Percentiles rank a stretch among this genome's conserved stretches.
These are phyloP conservation scores for Alectoris magna DNA, from an alignment of 2,797 vertebrate genomes.

Conservation along the genomic window DNA sequence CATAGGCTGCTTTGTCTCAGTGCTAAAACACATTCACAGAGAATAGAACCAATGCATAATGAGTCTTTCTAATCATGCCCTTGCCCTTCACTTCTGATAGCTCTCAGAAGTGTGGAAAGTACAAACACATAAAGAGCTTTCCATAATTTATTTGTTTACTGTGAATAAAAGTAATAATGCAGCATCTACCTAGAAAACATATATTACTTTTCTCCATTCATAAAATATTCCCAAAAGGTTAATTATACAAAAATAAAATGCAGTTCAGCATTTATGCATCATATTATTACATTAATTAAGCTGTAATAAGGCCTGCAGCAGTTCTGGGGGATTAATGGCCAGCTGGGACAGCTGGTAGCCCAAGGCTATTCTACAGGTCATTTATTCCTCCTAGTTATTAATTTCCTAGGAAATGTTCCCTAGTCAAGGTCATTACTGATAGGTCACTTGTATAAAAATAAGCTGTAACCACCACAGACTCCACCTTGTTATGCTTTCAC, in stretches of 20 bases:
- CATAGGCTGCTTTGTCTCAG: background rate
- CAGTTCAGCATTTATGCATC: background rate
- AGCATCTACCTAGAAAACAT: background rate
- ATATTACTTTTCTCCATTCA: background rate
- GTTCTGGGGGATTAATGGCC: conserved; percentile 32
- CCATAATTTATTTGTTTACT: conserved; percentile 43
- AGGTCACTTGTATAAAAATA: background rate
- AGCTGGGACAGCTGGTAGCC: background rate
- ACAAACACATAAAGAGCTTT: conserved; percentile 28
- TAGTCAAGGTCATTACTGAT: conserved; percentile 1
- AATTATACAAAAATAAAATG: conserved; percentile 8
- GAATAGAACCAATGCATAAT: conserved; percentile 14
- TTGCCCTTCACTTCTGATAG: conserved; percentile 44
- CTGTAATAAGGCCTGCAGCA: background rate
- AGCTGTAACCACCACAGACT: background rate
- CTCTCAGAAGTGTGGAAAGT: conserved; percentile 25
- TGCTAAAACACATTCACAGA: conserved; percentile 7
- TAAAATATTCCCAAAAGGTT: conserved; percentile 31
- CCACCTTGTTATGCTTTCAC: background rate
- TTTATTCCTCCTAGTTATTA: conserved; percentile 28
- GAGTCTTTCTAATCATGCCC: conserved; percentile 31
- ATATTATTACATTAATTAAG: conserved; percentile 35
- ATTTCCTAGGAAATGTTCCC: conserved; percentile 11
- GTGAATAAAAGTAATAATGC: conserved; percentile 4
- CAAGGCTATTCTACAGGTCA: conserved; percentile 1